phyloP scores from a whole-genome alignment of 2,113 vertebrate genomes.

The Pygoscelis antarcticus region DNA sequence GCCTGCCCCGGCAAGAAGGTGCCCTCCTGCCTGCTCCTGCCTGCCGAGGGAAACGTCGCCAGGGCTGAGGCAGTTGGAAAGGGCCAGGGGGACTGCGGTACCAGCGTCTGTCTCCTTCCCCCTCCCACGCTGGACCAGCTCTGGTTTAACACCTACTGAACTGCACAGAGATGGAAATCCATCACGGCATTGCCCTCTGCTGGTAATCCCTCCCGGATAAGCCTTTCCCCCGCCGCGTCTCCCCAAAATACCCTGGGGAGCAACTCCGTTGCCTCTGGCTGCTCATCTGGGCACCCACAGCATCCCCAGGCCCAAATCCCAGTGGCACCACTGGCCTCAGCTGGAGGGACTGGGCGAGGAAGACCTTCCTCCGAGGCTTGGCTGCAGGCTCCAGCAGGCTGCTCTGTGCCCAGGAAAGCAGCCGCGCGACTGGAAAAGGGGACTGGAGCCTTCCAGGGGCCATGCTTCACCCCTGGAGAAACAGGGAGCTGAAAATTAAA shows the following conservation, averaged over 20 bases:
- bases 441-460: background rate
- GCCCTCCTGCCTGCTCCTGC: background rate
- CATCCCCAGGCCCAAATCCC: background rate
- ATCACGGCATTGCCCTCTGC: slow-evolving; percentile 36
- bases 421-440: accelerated
- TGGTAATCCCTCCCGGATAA: background rate
- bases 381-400: background rate
- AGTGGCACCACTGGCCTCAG: background rate
- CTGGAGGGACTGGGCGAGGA: accelerated
- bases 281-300: background rate
- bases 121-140: accelerated
- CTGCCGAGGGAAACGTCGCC: accelerated
- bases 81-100: background rate
- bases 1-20: background rate
- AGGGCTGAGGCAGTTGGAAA: background rate
- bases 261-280: background rate
- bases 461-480: background rate
- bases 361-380: background rate
- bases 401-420: background rate
- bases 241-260: background rate
- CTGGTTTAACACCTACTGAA: accelerated
- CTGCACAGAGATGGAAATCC: background rate
- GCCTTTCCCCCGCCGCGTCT: accelerated
- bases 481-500: background rate
- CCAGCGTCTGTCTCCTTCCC: background rate